Percentiles rank a stretch among this genome's conserved stretches.
Evolutionary conservation across 1,140 invertebrate genomes (phyloP).

Genomic region (Protaetia brevitarsis): DNA sequence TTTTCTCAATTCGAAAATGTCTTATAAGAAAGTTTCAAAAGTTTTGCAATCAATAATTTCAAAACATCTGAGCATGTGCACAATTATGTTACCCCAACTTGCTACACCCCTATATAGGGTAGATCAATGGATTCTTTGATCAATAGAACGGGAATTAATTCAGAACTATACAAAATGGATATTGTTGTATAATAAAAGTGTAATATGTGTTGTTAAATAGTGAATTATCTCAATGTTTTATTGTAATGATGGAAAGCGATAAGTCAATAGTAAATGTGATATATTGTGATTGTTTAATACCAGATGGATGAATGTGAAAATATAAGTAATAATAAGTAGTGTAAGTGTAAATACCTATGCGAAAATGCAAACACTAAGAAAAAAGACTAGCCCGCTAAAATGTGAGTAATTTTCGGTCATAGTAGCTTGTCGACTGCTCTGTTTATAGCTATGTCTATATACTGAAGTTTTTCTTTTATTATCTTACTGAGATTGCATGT

Average conservation of each 20-base stretch:
- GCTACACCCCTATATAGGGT: conserved; percentile 30
- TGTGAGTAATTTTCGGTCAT: conserved; percentile 67
- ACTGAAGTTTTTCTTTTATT: too few relatives aligned
- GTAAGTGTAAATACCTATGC: conserved; percentile 7
- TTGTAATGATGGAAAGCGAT: conserved; percentile 26
- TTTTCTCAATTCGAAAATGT: background rate
- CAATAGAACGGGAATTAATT: conserved; percentile 27
- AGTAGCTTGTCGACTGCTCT: too few relatives aligned
- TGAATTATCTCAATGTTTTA: conserved; percentile 3
- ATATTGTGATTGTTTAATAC: conserved; percentile 31
- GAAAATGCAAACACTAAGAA: conserved; percentile 80
- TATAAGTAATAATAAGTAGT: background rate
- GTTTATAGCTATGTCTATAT: too few relatives aligned
- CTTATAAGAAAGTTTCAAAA: conserved; percentile 22
- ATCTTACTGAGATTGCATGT: background rate
- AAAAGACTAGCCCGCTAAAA: conserved; percentile 85
- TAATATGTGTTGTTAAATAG: conserved; percentile 5
- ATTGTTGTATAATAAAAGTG: background rate
- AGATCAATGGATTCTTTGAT: conserved; percentile 36
- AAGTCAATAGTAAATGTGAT: conserved; percentile 30
- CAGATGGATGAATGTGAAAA: conserved; percentile 29
- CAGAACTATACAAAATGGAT: conserved; percentile 5
- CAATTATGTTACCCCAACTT: conserved; percentile 26
- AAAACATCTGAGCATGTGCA: conserved; percentile 34
- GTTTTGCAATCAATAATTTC: conserved; percentile 29